Conservation (phyloP, 2,113 vertebrate species). For the Siniperca knerii region DNA sequence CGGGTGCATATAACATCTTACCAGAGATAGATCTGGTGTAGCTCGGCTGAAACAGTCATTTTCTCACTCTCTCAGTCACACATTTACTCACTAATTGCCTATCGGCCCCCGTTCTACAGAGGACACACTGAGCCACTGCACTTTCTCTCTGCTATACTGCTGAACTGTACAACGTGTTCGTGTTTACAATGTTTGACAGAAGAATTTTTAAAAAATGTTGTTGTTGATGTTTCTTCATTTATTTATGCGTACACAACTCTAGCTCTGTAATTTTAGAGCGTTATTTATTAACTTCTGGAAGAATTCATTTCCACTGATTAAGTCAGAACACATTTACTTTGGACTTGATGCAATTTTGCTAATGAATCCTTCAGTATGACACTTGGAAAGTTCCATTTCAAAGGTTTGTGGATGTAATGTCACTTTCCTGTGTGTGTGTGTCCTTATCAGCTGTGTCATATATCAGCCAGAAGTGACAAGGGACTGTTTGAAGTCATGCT, state of each 20-base stretch:
- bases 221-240: neutral
- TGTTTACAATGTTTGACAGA: slow-evolving; percentile 6
- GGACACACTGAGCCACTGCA: slow-evolving; percentile 9
- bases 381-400: slow-evolving; percentile 9
- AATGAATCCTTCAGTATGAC: neutral
- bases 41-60: slow-evolving; percentile 20
- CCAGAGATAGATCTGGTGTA: slow-evolving; percentile 11
- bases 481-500: slow-evolving; percentile 39
- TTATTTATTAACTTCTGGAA: neutral
- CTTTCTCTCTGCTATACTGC: neutral
- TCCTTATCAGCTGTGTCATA: slow-evolving; percentile 37
- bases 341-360: neutral
- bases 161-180: neutral
- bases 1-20: slow-evolving; percentile 3
- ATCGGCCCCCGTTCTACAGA: neutral
- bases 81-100: slow-evolving; percentile 26
- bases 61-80: slow-evolving; percentile 32
- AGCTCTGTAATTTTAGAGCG: neutral
- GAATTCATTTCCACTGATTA: neutral
- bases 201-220: neutral
- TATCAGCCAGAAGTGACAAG: slow-evolving; percentile 44
- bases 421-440: slow-evolving; percentile 19
- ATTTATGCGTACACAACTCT: neutral
- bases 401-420: neutral
- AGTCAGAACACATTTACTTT: neutral